Conservation (phyloP, 2,888 invertebrate genomes). For the Formica aserva region DNA sequence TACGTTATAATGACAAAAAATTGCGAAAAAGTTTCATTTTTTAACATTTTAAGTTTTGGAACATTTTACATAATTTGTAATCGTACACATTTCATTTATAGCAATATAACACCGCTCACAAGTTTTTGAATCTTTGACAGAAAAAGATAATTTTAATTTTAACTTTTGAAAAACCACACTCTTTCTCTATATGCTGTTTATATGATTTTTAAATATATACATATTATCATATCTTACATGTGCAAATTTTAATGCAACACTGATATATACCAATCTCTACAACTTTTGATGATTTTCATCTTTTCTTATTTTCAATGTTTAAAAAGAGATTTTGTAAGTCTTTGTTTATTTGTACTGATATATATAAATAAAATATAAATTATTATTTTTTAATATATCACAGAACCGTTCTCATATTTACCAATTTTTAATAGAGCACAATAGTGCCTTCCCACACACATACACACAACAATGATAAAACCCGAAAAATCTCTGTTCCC, state of each 20-base stretch:
- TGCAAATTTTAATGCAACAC: not conserved
- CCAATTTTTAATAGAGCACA: not conserved
- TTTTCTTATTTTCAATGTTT: not conserved
- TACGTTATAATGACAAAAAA: conserved; percentile 8
- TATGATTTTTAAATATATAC: not conserved
- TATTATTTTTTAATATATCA: not conserved
- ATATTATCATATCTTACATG: not conserved
- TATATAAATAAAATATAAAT: not conserved
- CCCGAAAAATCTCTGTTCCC: conserved; percentile 66
- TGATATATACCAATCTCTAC: not conserved
- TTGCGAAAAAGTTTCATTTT: conserved; percentile 28
- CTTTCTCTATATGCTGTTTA: too few species aligned
- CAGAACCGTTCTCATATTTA: not conserved
- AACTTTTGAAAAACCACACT: not conserved
- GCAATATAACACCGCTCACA: not conserved
- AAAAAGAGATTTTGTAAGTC: not conserved
- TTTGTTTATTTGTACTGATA: not conserved
- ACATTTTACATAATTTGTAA: conserved; percentile 22
- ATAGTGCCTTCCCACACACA: not conserved
- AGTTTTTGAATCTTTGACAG: conserved; percentile 14
- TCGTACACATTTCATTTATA: not conserved
- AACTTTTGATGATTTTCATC: not conserved
- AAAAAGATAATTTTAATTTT: conserved; percentile 10
- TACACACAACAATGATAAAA: not conserved
- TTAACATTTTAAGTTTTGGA: conserved; percentile 2